Evolutionary conservation across 2,797 vertebrate genomes (phyloP), one percentile per base, ranked within the genome.

Genomic region (Chrosomus eos): DNA sequence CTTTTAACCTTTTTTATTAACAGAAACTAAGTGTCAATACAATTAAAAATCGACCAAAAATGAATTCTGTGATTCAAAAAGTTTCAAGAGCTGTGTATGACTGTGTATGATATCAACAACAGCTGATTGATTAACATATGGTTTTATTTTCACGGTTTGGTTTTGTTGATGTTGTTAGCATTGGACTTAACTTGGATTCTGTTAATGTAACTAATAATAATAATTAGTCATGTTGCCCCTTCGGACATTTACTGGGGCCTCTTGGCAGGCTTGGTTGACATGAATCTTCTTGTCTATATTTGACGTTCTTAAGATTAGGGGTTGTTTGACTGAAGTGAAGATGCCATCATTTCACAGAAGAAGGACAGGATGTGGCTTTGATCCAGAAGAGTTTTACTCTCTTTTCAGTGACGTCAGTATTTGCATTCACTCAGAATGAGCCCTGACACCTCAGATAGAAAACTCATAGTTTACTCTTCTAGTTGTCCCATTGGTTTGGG

Each of bases 281-380:
- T 62, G 26, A 38, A 67, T 66, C 1, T 28, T 21, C n/a, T 53
- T 58, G 48, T 18, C n/a, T 28, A 18, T 19, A 53, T 76, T 31
- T 67, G 48, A 68, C 11, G 0, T 26, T 40, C 31, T 51, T 55
- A 6, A 6, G 33, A 53, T 68, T 80, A 67, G 67, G 33, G 73
- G 36, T 68, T 83, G 64, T 77, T 70, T 77, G 73, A 28, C 62
- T 55, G 36, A 83, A 70, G 28, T 51, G 36, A 64, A 51, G 33
- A 78, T 26, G 31, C 40, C 68, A n/a, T 48, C 40, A 48, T 66
- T 87, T 80, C 74, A 78, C 43, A 75, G 68, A 81, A 86, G 31
- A n/a, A 67, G 86, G 31, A 77, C 79, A 85, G 86, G 83, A 87
- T 82, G 73, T 78, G 86, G 70, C 45, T 60, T 18, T 77, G 31